These are phyloP conservation scores for Columbina picui DNA, from an alignment of 2,113 vertebrate species.

Conservation along the genomic window DNA sequence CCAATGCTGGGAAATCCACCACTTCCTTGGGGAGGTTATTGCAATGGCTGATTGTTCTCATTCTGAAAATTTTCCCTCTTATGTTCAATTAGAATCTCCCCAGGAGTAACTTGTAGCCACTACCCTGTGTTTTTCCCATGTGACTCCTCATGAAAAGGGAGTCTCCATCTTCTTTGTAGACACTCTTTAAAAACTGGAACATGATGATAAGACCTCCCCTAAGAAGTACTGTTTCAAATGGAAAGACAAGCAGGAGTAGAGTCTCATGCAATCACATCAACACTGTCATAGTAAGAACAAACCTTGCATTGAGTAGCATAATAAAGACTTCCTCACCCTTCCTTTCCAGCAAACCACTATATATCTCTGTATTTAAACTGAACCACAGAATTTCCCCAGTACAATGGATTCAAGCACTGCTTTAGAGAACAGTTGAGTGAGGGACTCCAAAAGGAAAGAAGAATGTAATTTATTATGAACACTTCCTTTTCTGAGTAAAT, in stretches of 20 bases:
- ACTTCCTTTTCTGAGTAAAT: background rate
- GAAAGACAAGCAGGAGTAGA: background rate
- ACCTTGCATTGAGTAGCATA: background rate
- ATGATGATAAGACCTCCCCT: too few species aligned
- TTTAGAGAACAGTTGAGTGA: background rate
- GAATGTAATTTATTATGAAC: background rate
- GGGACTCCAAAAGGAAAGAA: background rate
- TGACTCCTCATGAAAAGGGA: too few species aligned
- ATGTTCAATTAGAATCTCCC: too few species aligned
- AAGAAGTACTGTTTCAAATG: background rate
- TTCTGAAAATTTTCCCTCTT: too few species aligned
- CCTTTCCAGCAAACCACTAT: background rate
- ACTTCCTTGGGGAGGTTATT: too few species aligned
- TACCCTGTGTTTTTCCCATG: too few species aligned
- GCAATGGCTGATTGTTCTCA: too few species aligned
- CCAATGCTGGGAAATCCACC: too few species aligned
- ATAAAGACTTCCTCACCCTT: background rate
- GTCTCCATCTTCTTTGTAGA: too few species aligned
- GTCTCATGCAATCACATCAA: background rate
- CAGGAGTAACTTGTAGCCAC: too few species aligned
- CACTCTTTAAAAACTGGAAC: too few species aligned
- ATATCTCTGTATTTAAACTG: background rate
- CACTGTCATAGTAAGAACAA: background rate
- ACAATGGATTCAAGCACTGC: background rate
- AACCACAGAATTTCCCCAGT: background rate